Conservation (phyloP, 2,888 invertebrate genomes). For the Heliconius cydno region DNA sequence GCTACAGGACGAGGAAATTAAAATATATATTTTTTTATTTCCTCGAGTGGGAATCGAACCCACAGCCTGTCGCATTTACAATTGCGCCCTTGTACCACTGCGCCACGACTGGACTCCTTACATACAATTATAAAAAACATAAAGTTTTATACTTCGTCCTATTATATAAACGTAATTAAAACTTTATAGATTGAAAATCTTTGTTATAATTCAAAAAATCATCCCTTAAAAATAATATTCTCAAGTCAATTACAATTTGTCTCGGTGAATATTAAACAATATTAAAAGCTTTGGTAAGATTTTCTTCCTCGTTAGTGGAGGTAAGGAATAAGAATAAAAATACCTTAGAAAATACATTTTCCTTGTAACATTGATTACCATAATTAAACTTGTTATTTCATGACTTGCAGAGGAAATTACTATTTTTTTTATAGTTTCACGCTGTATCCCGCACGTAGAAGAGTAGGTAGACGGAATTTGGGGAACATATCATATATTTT, state of each 20-base stretch:
- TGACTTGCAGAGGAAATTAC: constrained; percentile 20
- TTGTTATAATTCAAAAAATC: constrained; percentile 25
- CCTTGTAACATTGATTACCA: constrained; percentile 41
- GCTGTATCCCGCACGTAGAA: neutral
- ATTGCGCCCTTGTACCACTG: too few relatives aligned
- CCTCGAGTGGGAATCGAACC: too few relatives aligned
- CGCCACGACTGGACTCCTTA: too few relatives aligned
- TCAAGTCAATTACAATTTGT: constrained; percentile 38
- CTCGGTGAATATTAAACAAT: constrained; percentile 38
- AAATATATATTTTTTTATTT: too few relatives aligned
- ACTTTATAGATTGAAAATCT: neutral
- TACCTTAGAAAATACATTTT: constrained; percentile 34
- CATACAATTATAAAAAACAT: neutral
- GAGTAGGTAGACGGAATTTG: too few relatives aligned
- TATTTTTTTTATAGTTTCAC: neutral
- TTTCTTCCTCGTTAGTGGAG: constrained; percentile 39
- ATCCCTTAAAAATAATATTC: constrained; percentile 13
- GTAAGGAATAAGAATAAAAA: constrained; percentile 40
- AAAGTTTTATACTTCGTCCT: neutral
- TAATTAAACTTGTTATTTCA: constrained; percentile 42
- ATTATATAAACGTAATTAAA: constrained; percentile 6
- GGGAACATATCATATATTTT: too few relatives aligned
- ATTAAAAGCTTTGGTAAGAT: constrained; percentile 42
- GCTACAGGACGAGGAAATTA: too few relatives aligned
- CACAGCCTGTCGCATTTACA: too few relatives aligned